Evolutionary conservation across 1,140 invertebrate species (phyloP), one percentile per base, ranked within the genome.

Genomic region (Drosophila pallidifrons): DNA sequence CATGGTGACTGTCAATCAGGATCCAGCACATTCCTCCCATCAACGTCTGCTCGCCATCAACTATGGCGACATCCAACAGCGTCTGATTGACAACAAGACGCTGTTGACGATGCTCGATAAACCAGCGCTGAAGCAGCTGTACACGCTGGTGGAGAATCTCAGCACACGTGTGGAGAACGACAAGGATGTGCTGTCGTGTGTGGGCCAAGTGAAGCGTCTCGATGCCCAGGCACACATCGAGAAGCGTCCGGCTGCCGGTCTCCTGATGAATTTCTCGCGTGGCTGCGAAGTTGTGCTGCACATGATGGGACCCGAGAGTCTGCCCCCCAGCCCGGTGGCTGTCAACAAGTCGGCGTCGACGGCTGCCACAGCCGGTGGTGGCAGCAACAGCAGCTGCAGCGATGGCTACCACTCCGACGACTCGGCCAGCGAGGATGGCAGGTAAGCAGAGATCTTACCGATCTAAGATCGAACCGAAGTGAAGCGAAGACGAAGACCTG

Each of bases 31-130:
- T 49, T 96, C 97, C 0, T 98, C 97, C 15, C 98, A 99, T 93
- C 98, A 98, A 93, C 93, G 98, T 35, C 95, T 98, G 32, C 93
- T 99, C 63, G 96, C 96, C 46, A 94, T 98, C 25, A 96, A 95
- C 45, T 96, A 97, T 83, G 94, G 94, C 4, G 96, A 97, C 81
- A 96, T 96, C 15, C 97, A 99, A 92, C 96, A 97, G 71, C 93
- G 98, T 3, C 94, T 99, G 13, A 98, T 98, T 78, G 97, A 98
- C 93, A 99, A 98, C 93, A 98, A 98, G 92, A 97, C 96, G 0
- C 93, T 98, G 20, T 93, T 98, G 49, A 98, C 98, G 76, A 96
- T 97, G 32, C 94, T 98, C 49, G 97, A 98, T 91, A 95, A 95
- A 79, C 94, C 94, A 15, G 94, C 94, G 0, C 71, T 95, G 70